phyloP scores from a whole-genome alignment of 2,113 vertebrate species.

The Ahaetulla prasina region DNA sequence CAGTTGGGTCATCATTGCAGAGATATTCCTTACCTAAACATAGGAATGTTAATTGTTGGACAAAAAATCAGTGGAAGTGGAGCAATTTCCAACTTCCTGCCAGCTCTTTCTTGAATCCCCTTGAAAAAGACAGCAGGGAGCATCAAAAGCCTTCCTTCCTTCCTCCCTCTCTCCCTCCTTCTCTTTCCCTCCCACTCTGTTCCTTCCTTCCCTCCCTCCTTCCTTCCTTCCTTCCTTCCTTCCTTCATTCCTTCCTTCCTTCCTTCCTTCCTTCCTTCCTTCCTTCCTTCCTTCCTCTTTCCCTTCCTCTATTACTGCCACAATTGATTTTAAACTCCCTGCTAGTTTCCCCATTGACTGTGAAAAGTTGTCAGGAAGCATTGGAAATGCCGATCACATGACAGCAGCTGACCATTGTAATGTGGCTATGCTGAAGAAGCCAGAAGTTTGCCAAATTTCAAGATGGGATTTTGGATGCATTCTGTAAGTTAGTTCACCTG shows the following conservation, averaged over 20 bases:
- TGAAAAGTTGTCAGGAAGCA: not conserved
- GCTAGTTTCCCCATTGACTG: not conserved
- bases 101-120: not conserved
- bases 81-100: not conserved
- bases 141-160: not conserved
- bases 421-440: not conserved
- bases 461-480: not conserved
- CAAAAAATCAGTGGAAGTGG: not conserved
- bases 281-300: too few relatives aligned
- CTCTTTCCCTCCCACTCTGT: too few relatives aligned
- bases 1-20: not conserved
- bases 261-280: too few relatives aligned
- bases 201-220: too few relatives aligned
- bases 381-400: not conserved
- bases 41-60: not conserved
- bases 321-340: not conserved
- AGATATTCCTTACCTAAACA: not conserved
- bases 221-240: too few relatives aligned
- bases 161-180: too few relatives aligned
- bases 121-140: not conserved
- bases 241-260: too few relatives aligned
- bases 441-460: not conserved
- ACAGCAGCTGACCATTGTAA: not conserved
- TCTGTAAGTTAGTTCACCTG: not conserved
- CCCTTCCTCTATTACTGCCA: not conserved